Conservation (phyloP, 2,113 vertebrate genomes). For the Silurus asotus region DNA sequence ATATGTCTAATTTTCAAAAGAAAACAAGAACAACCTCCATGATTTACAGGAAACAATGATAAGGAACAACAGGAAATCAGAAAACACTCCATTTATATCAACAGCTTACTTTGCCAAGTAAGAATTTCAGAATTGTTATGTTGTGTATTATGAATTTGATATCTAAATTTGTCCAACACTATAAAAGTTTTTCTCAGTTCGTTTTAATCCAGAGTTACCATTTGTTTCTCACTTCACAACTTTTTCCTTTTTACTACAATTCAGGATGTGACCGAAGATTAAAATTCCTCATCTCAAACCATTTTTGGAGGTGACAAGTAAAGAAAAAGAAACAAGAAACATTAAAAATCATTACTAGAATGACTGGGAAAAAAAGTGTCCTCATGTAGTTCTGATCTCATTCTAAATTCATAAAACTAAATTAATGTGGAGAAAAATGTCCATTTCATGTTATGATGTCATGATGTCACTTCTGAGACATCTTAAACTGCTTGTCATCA, state of each 20-base stretch:
- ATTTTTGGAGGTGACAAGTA: background rate
- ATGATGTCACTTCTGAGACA: background rate
- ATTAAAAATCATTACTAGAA: background rate
- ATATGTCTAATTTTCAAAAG: background rate
- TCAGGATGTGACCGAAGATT: background rate
- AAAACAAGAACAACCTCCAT: background rate
- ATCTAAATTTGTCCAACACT: background rate
- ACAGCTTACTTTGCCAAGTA: background rate
- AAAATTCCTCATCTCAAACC: background rate
- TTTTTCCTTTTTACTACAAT: background rate
- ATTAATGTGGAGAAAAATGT: background rate
- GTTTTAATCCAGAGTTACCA: conserved; percentile 1
- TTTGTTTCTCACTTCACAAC: background rate
- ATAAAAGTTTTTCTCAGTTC: background rate
- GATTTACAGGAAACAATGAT: background rate
- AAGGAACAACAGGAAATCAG: background rate
- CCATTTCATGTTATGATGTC: background rate
- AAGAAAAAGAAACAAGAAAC: background rate
- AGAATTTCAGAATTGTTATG: background rate
- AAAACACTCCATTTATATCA: background rate
- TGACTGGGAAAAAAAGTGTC: background rate
- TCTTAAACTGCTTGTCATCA: background rate
- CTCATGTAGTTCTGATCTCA: background rate
- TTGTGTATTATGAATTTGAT: background rate
- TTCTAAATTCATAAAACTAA: background rate